These are phyloP conservation scores for Oryzias javanicus DNA, from an alignment of 2,113 vertebrate genomes.

Conservation along the genomic window DNA sequence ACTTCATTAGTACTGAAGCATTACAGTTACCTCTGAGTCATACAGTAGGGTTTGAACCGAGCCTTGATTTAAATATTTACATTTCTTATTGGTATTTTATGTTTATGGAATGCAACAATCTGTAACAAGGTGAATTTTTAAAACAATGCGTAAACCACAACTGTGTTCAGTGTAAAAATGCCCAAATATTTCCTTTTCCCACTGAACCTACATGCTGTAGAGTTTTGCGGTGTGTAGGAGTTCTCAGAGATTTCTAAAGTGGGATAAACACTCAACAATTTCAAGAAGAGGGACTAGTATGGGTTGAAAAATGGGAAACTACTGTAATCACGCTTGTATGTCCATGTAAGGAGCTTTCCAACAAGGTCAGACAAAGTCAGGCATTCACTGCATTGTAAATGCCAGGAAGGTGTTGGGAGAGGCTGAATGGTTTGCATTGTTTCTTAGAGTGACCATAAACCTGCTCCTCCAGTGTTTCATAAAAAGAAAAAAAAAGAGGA, in stretches of 20 bases:
- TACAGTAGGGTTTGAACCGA: no score
- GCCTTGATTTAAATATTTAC: no score
- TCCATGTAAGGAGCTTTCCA: constrained; percentile 15
- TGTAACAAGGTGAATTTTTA: no score
- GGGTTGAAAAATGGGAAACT: constrained; percentile 9
- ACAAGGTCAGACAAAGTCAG: constrained; percentile 30
- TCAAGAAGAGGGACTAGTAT: constrained; percentile 1
- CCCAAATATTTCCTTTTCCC: no score
- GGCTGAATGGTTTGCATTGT: constrained; percentile 11
- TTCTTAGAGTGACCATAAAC: not conserved
- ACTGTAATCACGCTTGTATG: constrained; percentile 10
- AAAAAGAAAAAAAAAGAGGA: no score
- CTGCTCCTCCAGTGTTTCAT: no score
- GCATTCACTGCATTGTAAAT: constrained; percentile 5
- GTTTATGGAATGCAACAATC: no score
- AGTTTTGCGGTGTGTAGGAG: constrained; percentile 1
- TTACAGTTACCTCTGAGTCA: no score
- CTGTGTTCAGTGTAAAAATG: no score
- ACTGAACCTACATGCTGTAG: not conserved
- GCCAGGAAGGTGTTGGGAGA: constrained; percentile 24
- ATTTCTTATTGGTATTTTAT: no score
- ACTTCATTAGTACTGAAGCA: no score
- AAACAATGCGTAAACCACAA: no score
- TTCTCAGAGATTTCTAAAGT: constrained; percentile 3
- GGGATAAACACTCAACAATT: constrained; percentile 1